phyloP scores from a whole-genome alignment of 2,113 vertebrate genomes.

The Brevimyrus niger region DNA sequence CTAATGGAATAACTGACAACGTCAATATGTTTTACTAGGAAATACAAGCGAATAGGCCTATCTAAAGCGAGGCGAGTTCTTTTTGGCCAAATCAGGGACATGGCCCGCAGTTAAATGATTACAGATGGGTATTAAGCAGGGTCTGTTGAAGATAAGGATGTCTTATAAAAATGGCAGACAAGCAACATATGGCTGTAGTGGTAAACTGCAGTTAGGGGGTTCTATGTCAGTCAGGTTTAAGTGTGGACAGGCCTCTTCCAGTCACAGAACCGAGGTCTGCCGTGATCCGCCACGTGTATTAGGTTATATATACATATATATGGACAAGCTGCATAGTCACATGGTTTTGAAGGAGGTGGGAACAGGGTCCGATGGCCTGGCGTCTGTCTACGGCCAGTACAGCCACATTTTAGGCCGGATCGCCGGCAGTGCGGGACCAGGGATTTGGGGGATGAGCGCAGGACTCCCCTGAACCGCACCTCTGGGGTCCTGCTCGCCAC shows the following conservation, averaged over 20 bases:
- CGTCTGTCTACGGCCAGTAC: not conserved
- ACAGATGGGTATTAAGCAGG: not conserved
- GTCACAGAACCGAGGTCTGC: not conserved
- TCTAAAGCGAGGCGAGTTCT: not conserved
- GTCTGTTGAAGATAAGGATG: not conserved
- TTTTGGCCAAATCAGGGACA: not conserved
- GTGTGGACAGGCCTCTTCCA: not conserved
- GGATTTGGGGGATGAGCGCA: not conserved
- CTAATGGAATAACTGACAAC: not conserved
- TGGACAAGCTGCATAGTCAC: not conserved
- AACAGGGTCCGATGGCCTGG: not conserved
- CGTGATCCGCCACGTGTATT: not conserved
- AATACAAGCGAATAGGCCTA: not conserved
- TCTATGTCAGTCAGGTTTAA: not conserved
- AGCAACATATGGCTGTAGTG: not conserved
- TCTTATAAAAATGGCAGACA: not conserved
- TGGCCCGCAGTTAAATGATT: not conserved
- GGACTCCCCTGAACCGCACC: not conserved
- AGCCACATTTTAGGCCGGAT: not conserved
- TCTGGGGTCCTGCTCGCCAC: not conserved
- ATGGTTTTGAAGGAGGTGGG: not conserved
- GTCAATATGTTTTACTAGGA: not conserved
- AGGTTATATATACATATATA: not conserved
- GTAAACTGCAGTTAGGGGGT: not conserved
- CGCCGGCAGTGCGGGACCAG: not conserved